Base-by-base conservation (phyloP, 2,888 invertebrate genomes). In the Eugnorisma glareosa region DNA sequence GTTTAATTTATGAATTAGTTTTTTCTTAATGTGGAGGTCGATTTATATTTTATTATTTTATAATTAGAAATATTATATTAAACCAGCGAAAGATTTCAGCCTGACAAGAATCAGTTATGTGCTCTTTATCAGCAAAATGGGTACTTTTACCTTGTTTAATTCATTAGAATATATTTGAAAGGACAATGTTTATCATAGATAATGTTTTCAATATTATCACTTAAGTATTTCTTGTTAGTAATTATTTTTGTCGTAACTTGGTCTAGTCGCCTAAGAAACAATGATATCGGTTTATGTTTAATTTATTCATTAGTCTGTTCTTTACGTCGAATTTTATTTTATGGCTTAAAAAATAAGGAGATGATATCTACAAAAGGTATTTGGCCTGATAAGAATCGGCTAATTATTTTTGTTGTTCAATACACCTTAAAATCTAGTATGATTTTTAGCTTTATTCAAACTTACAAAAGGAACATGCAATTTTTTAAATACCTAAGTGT, bases 251-350 rank as follows among this genome's bases (percentile, higher is more conserved):
- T 64, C 10, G 24, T 57, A 71, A 74, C 21, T 64, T 78, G 81
- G 66, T 82, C 78, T 83, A 77, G 83, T 77, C 81, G 63, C 64
- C 61, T 83, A 74, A 72, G 67, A 69, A 54, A 67, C 79, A 73
- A 63, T 74, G 48, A n/a, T n/a, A n/a, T 77, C 37, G 57, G 51
- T 45, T 76, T 81, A 73, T 73, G 73, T 69, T 72, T 77, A 67
- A 68, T 54, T 79, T 73, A 35, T 77, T 77, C n/a, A 72, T 79
- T 73, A 66, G 24, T 69, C 63, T 66, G 45, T 72, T 77, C 35
- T 69, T 18, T 43, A 31, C 7, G 21, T 59, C 15, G 10, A 21
- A 57, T 43, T 67, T 67, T 45, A 31, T 31, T 43, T 59, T 18
- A 31, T 43, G 28, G 31, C 31, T 24, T 67, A 37, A 66, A 24